These are phyloP conservation scores for Diploscapter pachys DNA, from an alignment of 1,140 invertebrate genomes.

Conservation along the genomic window DNA sequence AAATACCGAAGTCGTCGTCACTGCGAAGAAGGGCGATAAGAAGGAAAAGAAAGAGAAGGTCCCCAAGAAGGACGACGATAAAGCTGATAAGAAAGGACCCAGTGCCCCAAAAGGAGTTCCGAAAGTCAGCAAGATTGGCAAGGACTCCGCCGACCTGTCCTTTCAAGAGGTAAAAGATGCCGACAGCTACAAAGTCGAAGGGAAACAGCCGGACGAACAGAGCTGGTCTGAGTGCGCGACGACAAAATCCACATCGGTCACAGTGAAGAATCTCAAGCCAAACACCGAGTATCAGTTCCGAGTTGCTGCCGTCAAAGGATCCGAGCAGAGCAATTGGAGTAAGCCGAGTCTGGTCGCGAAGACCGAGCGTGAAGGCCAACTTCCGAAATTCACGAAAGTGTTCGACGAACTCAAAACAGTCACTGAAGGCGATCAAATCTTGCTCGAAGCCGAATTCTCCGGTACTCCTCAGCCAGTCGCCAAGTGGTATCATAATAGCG, in stretches of 20 bases:
- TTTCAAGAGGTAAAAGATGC: neutral
- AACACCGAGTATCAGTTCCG: slow-evolving; percentile 28
- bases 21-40: slow-evolving; percentile 12
- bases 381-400: slow-evolving; percentile 7
- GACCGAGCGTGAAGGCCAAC: slow-evolving; percentile 14
- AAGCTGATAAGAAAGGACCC: slow-evolving; percentile 14
- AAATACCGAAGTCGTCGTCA: slow-evolving; percentile 26
- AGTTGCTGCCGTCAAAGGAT: neutral
- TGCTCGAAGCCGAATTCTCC: slow-evolving; percentile 15
- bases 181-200: slow-evolving; percentile 26
- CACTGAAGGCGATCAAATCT: slow-evolving; percentile 12
- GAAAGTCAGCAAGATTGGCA: too few species aligned
- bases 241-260: slow-evolving; percentile 5
- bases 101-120: too few species aligned
- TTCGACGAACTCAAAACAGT: neutral
- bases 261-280: slow-evolving; percentile 20
- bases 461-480: slow-evolving; percentile 25
- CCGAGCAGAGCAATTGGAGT: neutral
- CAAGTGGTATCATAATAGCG: slow-evolving; percentile 31
- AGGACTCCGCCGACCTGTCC: too few species aligned
- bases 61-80: slow-evolving; percentile 22
- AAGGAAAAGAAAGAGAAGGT: slow-evolving; percentile 15
- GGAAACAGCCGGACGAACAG: slow-evolving; percentile 15
- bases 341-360: neutral
- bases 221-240: slow-evolving; percentile 11